These are phyloP conservation scores for Propithecus coquereli DNA, from an alignment of 2,113 vertebrate genomes.

Conservation along the genomic window DNA sequence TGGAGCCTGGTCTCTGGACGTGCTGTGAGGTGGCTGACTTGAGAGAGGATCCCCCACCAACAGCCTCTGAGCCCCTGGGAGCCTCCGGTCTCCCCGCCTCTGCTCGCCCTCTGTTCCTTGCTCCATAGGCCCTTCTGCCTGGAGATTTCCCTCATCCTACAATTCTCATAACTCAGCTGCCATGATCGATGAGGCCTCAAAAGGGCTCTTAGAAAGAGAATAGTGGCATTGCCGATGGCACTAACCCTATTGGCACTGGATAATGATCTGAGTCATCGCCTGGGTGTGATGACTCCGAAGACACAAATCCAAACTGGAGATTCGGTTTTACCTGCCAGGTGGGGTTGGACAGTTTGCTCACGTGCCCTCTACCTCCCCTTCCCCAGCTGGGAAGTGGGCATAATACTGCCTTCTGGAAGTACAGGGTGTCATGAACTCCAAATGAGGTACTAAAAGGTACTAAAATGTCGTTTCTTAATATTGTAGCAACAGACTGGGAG, in stretches of 20 bases:
- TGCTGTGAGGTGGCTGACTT: neutral
- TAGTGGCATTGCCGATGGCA: too few species aligned
- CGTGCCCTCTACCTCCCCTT: neutral
- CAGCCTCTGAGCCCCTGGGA: neutral
- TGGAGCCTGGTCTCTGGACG: neutral
- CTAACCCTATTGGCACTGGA: too few species aligned
- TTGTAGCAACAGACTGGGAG: neutral
- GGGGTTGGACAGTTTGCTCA: neutral
- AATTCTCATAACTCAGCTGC: neutral
- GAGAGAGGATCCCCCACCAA: rapidly evolving
- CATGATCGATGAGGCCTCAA: neutral
- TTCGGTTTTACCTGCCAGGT: rapidly evolving
- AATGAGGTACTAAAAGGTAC: neutral
- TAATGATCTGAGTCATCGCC: too few species aligned
- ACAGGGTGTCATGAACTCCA: neutral
- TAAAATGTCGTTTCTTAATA: neutral
- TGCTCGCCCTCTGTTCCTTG: neutral
- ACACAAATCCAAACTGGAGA: neutral
- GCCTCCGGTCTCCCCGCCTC: neutral
- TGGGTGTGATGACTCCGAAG: neutral
- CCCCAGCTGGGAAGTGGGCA: too few species aligned
- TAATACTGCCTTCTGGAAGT: too few species aligned
- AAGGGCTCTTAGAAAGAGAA: neutral
- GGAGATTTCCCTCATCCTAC: too few species aligned
- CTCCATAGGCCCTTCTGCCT: neutral